Evolutionary conservation across 2,113 vertebrate species (phyloP), one percentile per base, ranked within the genome.

Genomic region (Myotis davidii): DNA sequence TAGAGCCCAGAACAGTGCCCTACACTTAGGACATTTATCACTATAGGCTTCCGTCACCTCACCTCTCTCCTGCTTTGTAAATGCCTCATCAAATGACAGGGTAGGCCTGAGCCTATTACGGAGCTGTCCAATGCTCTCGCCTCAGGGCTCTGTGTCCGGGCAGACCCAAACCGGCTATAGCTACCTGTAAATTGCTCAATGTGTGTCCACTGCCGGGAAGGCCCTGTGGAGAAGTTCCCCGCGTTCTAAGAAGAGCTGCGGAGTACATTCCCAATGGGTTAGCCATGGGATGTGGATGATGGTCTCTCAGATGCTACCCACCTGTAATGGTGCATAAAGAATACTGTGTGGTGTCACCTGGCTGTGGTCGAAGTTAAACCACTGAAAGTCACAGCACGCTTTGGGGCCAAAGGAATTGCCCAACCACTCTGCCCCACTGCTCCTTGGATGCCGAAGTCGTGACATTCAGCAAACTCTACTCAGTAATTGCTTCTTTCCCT

Each of bases 241-340:
- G 94, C 85, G 97, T 97, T 96, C 94, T 5, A 94, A 29, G 70
- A 85, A 96, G 94, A 98, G 67, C 50, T 54, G 77, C 50, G 54
- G 85, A 89, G 89, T 88, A 94, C 97, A 96, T 98, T 85, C 97
- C 73, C 52, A 82, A 48, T 73, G 97, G 95, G 97, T 97, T 93
- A 94, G 88, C 91, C 92, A 45, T 86, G 96, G 74, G 86, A 88
- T 92, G 91, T 94, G 52, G 88, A 89, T 3, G 45, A 85, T 17
- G 48, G 85, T 91, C 92, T 97, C 90, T 96, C 84, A 94, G 94
- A 97, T 94, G 97, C 87, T 72, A 82, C 79, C 70, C 37, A 69
- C 73, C n/a, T 64, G n/a, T 39, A 91, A 94, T 90, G 85, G 97
- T 78, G 96, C 91, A 70, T 25, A 85, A 59, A 81, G 37, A 88